Base-by-base conservation (phyloP, 2,888 invertebrate genomes). In the Yponomeuta evonymella region DNA sequence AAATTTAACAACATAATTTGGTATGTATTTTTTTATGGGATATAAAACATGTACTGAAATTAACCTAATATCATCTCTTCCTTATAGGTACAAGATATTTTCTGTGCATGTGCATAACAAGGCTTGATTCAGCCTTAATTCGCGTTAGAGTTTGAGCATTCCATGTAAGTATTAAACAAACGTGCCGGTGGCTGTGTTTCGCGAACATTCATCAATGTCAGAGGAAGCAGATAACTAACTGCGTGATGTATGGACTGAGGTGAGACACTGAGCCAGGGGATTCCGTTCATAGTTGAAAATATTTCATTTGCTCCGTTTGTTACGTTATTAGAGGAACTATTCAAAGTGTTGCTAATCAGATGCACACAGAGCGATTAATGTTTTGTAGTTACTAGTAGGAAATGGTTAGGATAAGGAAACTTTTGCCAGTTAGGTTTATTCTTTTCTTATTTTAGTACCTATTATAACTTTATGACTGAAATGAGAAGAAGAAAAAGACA, bases 151-250 rank as follows among this genome's bases (percentile, higher is more conserved):
- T 58, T 51, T 51, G 51, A 12, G 51, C 8, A 15, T 15, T 58
- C 51, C 15, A 58, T 58, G 51, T 58, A 65, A 43, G 67, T 67
- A 48, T 67, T 67, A 67, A 67, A 67, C 67, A 67, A 67, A 67
- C 67, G 67, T 67, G 48, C 36, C 23, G 43, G 67, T 43, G 15
- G 67, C 67, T 43, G 36, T 67, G 67, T 67, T 67, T 67, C 67
- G 23, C 30, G 48, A 67, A 43, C 81, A 85, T 85, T 81, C 77
- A 84, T 85, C 85, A 85, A 80, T 71, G 85, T 85, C 84, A 76
- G 72, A 8, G 68, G 74, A 30, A 73, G 72, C 76, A 81, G 83
- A 83, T 84, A 84, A 82, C 79, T 79, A 75, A 81, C 80, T 74
- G 77, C 74, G 79, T 80, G 83, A 83, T 83, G 80, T 83, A 74